These are phyloP conservation scores for Auanema sp. DNA, from an alignment of 2,888 invertebrate species.

Conservation along the genomic window DNA sequence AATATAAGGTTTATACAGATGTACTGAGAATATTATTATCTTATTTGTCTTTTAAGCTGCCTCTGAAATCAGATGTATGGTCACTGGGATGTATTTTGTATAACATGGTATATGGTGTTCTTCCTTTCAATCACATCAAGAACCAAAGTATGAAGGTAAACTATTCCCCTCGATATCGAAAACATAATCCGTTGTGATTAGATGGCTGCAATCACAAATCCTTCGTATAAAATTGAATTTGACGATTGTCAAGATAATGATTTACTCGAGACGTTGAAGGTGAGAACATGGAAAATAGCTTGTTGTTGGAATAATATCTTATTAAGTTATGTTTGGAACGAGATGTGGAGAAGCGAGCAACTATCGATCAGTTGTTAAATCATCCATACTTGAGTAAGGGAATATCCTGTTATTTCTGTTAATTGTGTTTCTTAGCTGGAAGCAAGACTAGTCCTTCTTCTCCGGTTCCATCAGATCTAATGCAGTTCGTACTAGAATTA, in stretches of 20 bases:
- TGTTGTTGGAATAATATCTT: slow-evolving; percentile 10
- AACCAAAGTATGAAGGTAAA: slow-evolving; percentile 62
- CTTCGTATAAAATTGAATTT: slow-evolving; percentile 15
- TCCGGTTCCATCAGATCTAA: neutral
- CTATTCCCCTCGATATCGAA: neutral
- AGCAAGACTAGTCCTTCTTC: neutral
- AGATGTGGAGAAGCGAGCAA: slow-evolving; percentile 76
- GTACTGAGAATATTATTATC: neutral
- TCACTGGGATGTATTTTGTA: slow-evolving; percentile 94
- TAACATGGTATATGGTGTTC: slow-evolving; percentile 83
- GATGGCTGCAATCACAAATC: slow-evolving; percentile 7
- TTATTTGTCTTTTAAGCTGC: slow-evolving; percentile 72
- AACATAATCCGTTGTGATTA: slow-evolving; percentile 11
- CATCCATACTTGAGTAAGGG: slow-evolving; percentile 3
- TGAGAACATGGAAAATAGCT: slow-evolving; percentile 12
- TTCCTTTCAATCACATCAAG: slow-evolving; percentile 84
- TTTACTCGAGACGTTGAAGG: slow-evolving; percentile 16
- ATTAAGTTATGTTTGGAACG: slow-evolving; percentile 75
- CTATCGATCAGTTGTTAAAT: slow-evolving; percentile 75
- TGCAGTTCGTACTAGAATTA: neutral
- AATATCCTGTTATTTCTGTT: slow-evolving; percentile 2
- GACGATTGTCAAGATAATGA: neutral
- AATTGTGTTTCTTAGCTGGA: neutral
- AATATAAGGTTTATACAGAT: neutral
- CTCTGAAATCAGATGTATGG: slow-evolving; percentile 93